These are phyloP conservation scores for Cyaniris semiargus DNA, from an alignment of 2,888 invertebrate genomes.

Conservation along the genomic window DNA sequence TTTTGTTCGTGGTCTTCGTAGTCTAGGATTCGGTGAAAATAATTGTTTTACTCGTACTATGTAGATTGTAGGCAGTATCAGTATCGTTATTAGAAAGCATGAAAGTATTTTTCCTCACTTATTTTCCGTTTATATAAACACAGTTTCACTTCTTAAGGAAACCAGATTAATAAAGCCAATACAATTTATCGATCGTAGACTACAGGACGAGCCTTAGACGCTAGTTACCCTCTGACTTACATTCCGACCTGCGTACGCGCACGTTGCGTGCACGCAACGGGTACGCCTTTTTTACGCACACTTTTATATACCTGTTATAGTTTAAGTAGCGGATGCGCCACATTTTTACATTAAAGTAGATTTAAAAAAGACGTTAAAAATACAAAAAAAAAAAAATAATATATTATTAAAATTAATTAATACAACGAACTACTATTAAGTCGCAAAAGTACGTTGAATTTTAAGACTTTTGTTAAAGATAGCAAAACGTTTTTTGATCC, in stretches of 20 bases:
- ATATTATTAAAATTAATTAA: conserved; percentile 55
- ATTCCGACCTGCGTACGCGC: conserved; percentile 57
- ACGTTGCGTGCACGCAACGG: conserved; percentile 34
- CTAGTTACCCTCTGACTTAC: conserved; percentile 66
- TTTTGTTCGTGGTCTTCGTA: conserved; percentile 51
- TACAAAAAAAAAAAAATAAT: conserved; percentile 49
- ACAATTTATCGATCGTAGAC: conserved; percentile 1
- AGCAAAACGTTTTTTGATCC: neutral
- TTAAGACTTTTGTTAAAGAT: conserved; percentile 27
- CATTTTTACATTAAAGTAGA: conserved; percentile 54
- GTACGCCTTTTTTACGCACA: conserved; percentile 49
- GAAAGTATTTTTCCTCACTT: neutral
- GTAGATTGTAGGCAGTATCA: neutral
- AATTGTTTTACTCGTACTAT: neutral
- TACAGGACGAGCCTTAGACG: conserved; percentile 65
- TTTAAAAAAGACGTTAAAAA: conserved; percentile 55
- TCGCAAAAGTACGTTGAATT: conserved; percentile 42
- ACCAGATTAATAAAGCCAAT: neutral
- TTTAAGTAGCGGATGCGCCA: conserved; percentile 49
- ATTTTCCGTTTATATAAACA: neutral
- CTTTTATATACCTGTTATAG: conserved; percentile 56
- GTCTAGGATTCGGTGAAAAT: conserved; percentile 23
- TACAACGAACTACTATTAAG: conserved; percentile 72
- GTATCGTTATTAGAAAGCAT: neutral
- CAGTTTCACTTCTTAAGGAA: neutral